These are phyloP conservation scores for Meloidogyne floridensis DNA, from an alignment of 1,140 invertebrate genomes.

Conservation along the genomic window DNA sequence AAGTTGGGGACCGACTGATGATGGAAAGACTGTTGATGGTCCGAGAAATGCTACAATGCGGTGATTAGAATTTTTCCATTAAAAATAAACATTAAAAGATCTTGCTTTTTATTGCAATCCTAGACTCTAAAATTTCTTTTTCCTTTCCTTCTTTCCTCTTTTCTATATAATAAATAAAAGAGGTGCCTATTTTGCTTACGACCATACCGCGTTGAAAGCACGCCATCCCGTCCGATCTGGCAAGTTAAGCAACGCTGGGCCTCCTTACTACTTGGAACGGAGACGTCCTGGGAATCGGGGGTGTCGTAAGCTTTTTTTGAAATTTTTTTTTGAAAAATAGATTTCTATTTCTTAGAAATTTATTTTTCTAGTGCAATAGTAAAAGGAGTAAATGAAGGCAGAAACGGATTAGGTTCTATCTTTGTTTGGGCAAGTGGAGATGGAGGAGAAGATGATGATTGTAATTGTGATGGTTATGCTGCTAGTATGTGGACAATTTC, in stretches of 20 bases:
- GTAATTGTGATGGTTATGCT: slow-evolving; percentile 76
- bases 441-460: slow-evolving; percentile 97
- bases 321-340: no score
- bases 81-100: background rate
- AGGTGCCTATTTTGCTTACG: background rate
- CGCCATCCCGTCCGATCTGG: background rate
- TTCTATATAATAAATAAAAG: background rate
- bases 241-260: slow-evolving; percentile 5
- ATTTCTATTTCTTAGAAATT: background rate
- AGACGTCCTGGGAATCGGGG: background rate
- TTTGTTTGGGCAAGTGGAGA: slow-evolving; percentile 99
- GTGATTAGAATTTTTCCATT: background rate
- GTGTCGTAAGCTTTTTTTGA: no score
- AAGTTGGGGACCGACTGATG: slow-evolving; percentile 92
- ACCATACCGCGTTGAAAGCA: background rate
- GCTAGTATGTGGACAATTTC: slow-evolving; percentile 99
- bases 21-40: slow-evolving; percentile 96
- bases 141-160: background rate
- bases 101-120: background rate
- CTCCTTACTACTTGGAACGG: background rate
- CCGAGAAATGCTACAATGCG: slow-evolving; percentile 97
- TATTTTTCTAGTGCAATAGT: slow-evolving; percentile 83
- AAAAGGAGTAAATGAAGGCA: slow-evolving; percentile 94
- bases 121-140: background rate
- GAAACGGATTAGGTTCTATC: slow-evolving; percentile 92